Base-by-base conservation (phyloP, 2,888 invertebrate species). In the Seladonia tumulorum region DNA sequence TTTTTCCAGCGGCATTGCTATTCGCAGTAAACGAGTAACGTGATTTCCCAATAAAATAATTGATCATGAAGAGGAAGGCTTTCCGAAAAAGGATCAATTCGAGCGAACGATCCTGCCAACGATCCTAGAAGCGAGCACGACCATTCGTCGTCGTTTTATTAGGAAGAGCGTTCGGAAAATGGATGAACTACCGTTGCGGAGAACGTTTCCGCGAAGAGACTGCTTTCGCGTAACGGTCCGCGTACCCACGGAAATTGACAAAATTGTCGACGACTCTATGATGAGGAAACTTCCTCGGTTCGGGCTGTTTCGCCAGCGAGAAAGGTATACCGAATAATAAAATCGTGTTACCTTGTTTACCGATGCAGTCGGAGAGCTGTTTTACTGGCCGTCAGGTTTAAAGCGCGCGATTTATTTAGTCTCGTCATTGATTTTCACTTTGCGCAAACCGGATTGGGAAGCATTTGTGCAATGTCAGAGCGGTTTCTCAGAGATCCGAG, bases 221-320 rank as follows among this genome's bases (percentile, higher is more conserved):
- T 66, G 74, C 66, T 81, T 79, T 87, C 78, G 42, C 35, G 18
- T 89, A 90, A 90, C 90, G 89, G 90, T 81, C 87, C 70, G 77
- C 76, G 72, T 86, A 82, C 76, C 84, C 76, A 66, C 80, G 66
- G 84, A 89, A 86, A 89, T 90, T 90, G 87, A 83, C 90, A 83
- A 89, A 90, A 90, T 90, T 89, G 87, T 79, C 79, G 79, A 76
- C 76, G 66, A 68, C 60, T 75, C 57, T 57, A 25, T 78, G 47
- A 22, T 60, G 49, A 49, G 78, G 79, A 84, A 73, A 79, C 76
- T 81, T 66, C 57, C 63, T 86, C 78, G 47, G 83, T 82, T 53
- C 77, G 75, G 53, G 70, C 39, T 16, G 70, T 66, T 57, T 60
- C 66, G 75, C 53, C 83, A 42, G 68, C 53, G 39, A 35, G 22